phyloP scores from a whole-genome alignment of 2,888 invertebrate species.

The Cheilosia grossa region DNA sequence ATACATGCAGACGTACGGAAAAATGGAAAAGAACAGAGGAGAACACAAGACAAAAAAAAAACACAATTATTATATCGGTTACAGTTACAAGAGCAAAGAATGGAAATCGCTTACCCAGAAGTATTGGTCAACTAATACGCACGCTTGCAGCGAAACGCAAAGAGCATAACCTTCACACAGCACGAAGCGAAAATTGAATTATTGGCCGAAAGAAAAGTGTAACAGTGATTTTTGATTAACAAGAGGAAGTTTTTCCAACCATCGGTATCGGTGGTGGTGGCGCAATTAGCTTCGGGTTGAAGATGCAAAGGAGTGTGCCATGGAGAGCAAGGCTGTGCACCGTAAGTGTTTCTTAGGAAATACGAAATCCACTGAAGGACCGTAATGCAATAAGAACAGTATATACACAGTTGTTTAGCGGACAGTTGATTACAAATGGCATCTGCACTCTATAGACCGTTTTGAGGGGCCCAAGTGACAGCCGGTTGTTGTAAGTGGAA shows the following conservation, averaged over 20 bases:
- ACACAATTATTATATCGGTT: constrained; percentile 58
- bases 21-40: constrained; percentile 21
- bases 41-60: constrained; percentile 16
- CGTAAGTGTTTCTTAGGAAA: constrained; percentile 6
- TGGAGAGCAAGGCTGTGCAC: constrained; percentile 5
- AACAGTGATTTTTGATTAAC: constrained; percentile 61
- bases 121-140: constrained; percentile 40
- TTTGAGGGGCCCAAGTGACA: not conserved
- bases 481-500: too few relatives aligned
- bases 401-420: not conserved
- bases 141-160: constrained; percentile 33
- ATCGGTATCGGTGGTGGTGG: constrained; percentile 6
- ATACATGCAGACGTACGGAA: constrained; percentile 3
- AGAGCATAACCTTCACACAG: constrained; percentile 66
- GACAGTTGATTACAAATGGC: not conserved
- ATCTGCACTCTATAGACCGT: not conserved
- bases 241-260: constrained; percentile 49
- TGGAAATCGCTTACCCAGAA: constrained; percentile 46
- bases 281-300: not conserved
- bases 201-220: constrained; percentile 68
- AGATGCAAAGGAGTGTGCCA: not conserved
- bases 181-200: constrained; percentile 42
- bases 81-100: constrained; percentile 64
- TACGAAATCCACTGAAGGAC: constrained; percentile 2
- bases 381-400: constrained; percentile 1